These are phyloP conservation scores for Tetramorium parvispinum DNA, from an alignment of 1,140 invertebrate genomes.

Conservation along the genomic window DNA sequence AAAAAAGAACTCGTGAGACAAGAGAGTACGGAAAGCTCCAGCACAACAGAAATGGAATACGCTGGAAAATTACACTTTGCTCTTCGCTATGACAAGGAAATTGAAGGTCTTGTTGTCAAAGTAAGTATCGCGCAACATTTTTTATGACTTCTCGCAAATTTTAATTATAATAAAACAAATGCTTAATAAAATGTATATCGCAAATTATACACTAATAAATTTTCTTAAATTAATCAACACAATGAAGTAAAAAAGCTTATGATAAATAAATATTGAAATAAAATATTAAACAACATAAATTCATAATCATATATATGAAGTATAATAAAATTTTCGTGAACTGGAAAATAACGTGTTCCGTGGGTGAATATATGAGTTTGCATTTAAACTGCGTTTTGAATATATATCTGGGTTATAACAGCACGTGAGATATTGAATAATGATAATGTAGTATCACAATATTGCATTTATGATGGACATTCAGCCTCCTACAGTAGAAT, in stretches of 20 bases:
- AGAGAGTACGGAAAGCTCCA: slow-evolving; percentile 90
- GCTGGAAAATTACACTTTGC: slow-evolving; percentile 93
- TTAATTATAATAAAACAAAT: background rate
- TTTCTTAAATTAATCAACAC: background rate
- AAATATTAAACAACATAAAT: slow-evolving; percentile 18
- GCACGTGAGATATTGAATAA: slow-evolving; percentile 63
- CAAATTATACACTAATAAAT: background rate
- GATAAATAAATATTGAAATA: background rate
- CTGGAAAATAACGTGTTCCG: background rate
- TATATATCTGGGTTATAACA: slow-evolving; percentile 43
- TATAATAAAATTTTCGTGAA: background rate
- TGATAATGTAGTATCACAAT: slow-evolving; percentile 60
- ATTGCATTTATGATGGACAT: slow-evolving; percentile 43
- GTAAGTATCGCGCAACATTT: slow-evolving; percentile 82
- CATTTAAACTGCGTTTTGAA: background rate
- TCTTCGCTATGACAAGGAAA: slow-evolving; percentile 91
- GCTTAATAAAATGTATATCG: background rate
- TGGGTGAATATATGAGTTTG: background rate
- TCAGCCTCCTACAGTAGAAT: background rate
- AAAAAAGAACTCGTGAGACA: slow-evolving; percentile 91
- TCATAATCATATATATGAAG: slow-evolving; percentile 4
- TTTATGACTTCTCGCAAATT: background rate
- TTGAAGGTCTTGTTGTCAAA: slow-evolving; percentile 91
- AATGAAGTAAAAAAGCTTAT: background rate
- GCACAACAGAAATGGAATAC: slow-evolving; percentile 89